Conservation (phyloP, 2,113 vertebrate genomes). For the Anguilla japonica region DNA sequence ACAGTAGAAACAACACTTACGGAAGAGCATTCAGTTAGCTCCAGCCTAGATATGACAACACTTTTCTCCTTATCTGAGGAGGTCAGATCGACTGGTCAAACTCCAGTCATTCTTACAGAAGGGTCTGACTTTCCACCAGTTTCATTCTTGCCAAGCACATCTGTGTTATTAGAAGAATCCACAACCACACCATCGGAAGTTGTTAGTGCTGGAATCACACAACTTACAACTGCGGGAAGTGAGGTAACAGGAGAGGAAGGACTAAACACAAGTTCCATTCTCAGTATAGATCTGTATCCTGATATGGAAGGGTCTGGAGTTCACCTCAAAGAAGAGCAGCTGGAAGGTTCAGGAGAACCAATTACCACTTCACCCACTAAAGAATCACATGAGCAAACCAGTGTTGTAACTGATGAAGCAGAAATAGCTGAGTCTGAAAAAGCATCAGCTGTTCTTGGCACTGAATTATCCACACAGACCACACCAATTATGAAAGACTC, state of each 20-base stretch:
- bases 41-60: background rate
- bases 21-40: background rate
- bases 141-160: background rate
- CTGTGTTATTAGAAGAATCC: background rate
- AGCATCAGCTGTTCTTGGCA: background rate
- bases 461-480: background rate
- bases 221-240: background rate
- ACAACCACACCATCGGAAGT: background rate
- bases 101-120: background rate
- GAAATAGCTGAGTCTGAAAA: background rate
- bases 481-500: background rate
- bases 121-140: background rate
- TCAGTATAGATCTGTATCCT: background rate
- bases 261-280: background rate
- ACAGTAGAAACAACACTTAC: background rate
- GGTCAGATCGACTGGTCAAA: background rate
- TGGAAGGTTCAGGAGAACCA: constrained; percentile 69
- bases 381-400: constrained; percentile 6
- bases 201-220: background rate
- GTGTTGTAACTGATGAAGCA: constrained; percentile 41
- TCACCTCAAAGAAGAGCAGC: constrained; percentile 11
- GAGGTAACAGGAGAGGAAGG: background rate
- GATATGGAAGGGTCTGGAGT: constrained; percentile 23
- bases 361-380: constrained; percentile 20
- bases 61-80: background rate